These are phyloP conservation scores for Struthio camelus DNA, from an alignment of 2,113 vertebrate species.

Conservation along the genomic window DNA sequence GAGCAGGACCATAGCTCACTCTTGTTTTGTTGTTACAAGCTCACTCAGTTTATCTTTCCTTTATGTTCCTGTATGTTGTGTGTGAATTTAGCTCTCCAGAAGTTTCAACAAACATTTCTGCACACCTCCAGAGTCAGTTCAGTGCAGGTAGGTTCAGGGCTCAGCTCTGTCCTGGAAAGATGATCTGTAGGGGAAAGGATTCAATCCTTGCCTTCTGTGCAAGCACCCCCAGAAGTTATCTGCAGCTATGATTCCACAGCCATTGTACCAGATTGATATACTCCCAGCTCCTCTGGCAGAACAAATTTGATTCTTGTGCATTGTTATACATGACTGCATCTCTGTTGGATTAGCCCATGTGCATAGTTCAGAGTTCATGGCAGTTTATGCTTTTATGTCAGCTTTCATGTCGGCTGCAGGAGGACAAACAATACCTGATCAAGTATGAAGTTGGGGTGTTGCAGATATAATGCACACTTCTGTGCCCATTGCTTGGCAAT, in stretches of 20 bases:
- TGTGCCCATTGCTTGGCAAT: background rate
- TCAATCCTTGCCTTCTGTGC: background rate
- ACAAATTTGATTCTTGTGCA: background rate
- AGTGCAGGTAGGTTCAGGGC: background rate
- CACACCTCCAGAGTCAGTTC: background rate
- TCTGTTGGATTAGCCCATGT: background rate
- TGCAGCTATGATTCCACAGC: background rate
- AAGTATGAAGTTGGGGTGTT: background rate
- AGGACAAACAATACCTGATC: background rate
- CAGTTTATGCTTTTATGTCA: background rate
- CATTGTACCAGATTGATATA: background rate
- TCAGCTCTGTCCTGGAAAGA: background rate
- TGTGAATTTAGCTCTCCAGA: background rate
- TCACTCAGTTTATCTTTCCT: background rate
- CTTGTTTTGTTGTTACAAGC: background rate
- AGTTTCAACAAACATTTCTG: background rate
- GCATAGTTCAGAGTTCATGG: background rate
- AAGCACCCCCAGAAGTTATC: background rate
- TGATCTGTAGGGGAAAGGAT: background rate
- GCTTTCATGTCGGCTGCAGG: background rate
- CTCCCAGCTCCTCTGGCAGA: background rate
- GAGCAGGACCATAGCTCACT: background rate
- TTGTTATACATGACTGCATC: background rate
- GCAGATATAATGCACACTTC: background rate
- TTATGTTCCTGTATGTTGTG: background rate